Percentiles rank a stretch among this genome's conserved stretches.
phyloP scores from a whole-genome alignment of 1,140 invertebrate genomes.

The Pygmarrhopalites habei region DNA sequence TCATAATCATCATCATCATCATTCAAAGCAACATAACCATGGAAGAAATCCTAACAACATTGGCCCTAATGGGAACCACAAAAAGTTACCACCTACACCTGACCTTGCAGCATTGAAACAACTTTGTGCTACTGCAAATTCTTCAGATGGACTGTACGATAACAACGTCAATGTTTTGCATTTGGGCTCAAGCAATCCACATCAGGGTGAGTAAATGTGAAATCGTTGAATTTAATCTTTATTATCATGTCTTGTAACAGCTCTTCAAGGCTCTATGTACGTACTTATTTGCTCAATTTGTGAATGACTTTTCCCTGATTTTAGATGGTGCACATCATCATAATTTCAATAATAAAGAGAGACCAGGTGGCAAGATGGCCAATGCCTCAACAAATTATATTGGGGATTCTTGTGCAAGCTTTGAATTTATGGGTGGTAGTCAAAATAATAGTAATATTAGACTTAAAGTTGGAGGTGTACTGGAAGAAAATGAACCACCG shows the following conservation, averaged over 20 bases:
- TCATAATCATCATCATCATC: neutral
- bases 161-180: slow-evolving; percentile 19
- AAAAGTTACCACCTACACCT: slow-evolving; percentile 27
- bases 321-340: no score
- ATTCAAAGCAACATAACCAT: neutral
- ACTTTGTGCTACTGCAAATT: slow-evolving; percentile 17
- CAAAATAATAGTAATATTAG: slow-evolving; percentile 16
- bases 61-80: slow-evolving; percentile 3
- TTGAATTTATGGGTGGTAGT: slow-evolving; percentile 48
- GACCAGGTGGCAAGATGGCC: slow-evolving; percentile 6
- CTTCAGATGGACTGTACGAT: slow-evolving; percentile 29
- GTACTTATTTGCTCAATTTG: no score
- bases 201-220: no score
- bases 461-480: no score
- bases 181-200: no score
- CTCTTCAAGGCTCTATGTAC: no score
- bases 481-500: no score
- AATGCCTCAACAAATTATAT: slow-evolving; percentile 42
- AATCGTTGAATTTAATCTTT: no score
- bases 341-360: slow-evolving; percentile 2
- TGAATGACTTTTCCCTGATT: no score
- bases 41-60: neutral
- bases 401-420: slow-evolving; percentile 57
- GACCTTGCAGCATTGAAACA: slow-evolving; percentile 28
- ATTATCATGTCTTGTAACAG: no score